Percentiles rank a stretch among this genome's conserved stretches.
phyloP scores from a whole-genome alignment of 2,113 vertebrate species.

The Panurus biarmicus region DNA sequence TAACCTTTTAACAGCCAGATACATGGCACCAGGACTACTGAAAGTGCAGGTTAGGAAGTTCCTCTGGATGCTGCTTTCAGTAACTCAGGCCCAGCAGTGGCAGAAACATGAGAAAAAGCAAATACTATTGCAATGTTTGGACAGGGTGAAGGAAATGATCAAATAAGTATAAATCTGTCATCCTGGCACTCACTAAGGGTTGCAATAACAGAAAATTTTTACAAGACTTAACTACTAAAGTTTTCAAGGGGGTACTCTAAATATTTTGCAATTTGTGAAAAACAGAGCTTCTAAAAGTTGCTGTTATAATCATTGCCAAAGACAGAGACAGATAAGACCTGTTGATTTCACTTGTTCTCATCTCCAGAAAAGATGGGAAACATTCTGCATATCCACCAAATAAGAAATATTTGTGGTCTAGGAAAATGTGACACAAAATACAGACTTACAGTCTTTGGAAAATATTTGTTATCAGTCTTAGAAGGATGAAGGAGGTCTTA shows the following conservation, averaged over 20 bases:
- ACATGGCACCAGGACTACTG: background rate
- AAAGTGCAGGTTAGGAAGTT: background rate
- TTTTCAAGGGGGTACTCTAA: background rate
- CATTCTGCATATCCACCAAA: background rate
- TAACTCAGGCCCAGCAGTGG: background rate
- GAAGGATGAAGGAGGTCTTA: background rate
- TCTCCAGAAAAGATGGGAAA: background rate
- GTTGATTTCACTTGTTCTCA: background rate
- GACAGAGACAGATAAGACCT: background rate
- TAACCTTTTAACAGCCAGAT: background rate
- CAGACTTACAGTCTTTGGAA: background rate
- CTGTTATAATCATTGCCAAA: background rate
- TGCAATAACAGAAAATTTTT: background rate
- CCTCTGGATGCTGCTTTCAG: background rate
- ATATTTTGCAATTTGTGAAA: background rate
- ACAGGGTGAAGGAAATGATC: background rate
- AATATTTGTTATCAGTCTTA: background rate
- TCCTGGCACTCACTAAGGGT: background rate
- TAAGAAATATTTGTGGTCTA: background rate
- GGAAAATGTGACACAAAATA: background rate
- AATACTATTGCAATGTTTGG: background rate
- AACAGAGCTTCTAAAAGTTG: background rate
- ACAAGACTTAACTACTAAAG: background rate
- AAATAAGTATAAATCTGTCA: background rate
- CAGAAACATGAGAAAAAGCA: slow-evolving; percentile 9